These are phyloP conservation scores for Zosterops borbonicus DNA, from an alignment of 2,113 vertebrate species.

Conservation along the genomic window DNA sequence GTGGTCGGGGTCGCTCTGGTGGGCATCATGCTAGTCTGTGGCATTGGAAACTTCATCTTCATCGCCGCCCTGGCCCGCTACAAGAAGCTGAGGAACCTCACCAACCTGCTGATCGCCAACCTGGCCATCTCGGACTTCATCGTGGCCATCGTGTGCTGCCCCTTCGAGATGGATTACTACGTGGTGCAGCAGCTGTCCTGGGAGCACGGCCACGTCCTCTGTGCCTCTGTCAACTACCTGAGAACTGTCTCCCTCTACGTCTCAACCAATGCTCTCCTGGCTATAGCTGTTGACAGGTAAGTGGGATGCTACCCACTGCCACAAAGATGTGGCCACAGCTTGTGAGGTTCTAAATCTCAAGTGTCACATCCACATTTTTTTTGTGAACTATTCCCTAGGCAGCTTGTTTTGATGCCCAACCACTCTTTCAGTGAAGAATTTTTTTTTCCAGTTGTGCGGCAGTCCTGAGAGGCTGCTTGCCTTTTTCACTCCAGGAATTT, in stretches of 20 bases:
- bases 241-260: constrained; percentile 91
- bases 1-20: constrained; percentile 84
- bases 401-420: neutral
- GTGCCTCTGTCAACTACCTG: constrained; percentile 91
- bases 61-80: constrained; percentile 87
- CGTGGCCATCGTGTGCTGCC: constrained; percentile 93
- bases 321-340: neutral
- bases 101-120: constrained; percentile 95
- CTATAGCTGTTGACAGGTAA: constrained; percentile 95
- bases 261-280: constrained; percentile 93
- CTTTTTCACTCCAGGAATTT: neutral
- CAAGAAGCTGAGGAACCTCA: constrained; percentile 94
- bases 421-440: too few relatives aligned
- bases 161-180: constrained; percentile 97
- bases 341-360: neutral
- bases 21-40: constrained; percentile 93
- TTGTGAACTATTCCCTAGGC: neutral
- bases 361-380: neutral
- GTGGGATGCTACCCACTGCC: neutral
- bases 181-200: constrained; percentile 93
- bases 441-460: neutral
- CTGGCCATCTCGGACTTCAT: constrained; percentile 95
- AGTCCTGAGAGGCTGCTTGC: neutral
- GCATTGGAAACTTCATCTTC: constrained; percentile 89
- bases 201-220: constrained; percentile 89